Evolutionary conservation across 2,797 vertebrate species (phyloP), one percentile per base, ranked within the genome.

Genomic region (Falco biarmicus): DNA sequence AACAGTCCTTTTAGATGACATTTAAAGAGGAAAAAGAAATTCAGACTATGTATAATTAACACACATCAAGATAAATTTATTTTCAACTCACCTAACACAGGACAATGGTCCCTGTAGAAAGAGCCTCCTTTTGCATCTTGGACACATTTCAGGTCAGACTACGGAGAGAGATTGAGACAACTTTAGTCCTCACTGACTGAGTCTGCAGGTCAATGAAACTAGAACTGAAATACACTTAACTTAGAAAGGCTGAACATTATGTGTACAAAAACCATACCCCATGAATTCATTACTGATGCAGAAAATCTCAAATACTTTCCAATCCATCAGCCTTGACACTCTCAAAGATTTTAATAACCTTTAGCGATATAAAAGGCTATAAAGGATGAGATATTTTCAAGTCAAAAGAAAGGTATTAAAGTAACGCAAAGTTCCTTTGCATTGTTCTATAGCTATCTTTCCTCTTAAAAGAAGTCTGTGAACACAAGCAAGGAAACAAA

Each of bases 51-150:
- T 12, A 48, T 17, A 45, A 78, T 45, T 78, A 75, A 76, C 5
- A 75, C 11, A 60, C 21, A 56, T n/a, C 18, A 70, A 77, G 11
- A 59, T 25, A 24, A 61, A 63, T 24, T 61, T 20, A 34, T 53
- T 39, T 59, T 59, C 86, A 96, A 98, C 99, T 99, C 97, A 99
- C 99, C 99, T 96, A 99, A 97, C 84, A 99, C 99, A 90, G 99
- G 99, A 97, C 99, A 99, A 96, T 99, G 99, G 97, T 99, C 99
- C 98, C 99, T 98, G 98, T 99, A 99, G 98, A 99, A 99, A 37
- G 99, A 99, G 78, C 99, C 99, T 97, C 99, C 99, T 98, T 99
- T 99, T 95, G 99, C 99, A 98, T 99, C 99, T 97, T 99, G 99
- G 89, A 99, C 99, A 97, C 99, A 99, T 97, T 99, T 99, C 94